A percentile compares a stretch with the other conserved stretches of the same genome.
Evolutionary conservation across 2,113 vertebrate genomes (phyloP).

Genomic region (Engystomops pustulosus): DNA sequence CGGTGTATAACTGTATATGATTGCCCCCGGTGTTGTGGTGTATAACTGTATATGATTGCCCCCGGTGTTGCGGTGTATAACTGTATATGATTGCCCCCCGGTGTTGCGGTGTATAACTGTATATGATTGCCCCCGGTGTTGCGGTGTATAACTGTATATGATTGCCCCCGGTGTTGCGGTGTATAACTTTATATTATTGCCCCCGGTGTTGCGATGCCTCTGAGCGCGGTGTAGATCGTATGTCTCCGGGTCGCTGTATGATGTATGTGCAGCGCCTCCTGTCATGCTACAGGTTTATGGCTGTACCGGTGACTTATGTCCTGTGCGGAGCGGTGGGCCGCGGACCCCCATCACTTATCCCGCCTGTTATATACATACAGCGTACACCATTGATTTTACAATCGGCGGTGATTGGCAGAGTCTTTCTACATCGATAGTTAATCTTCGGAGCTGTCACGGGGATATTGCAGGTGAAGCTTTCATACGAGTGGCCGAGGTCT

Average conservation of each 20-base stretch:
- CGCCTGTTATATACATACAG: neutral
- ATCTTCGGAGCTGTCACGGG: neutral
- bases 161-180: too few species aligned
- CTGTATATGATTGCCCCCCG: too few species aligned
- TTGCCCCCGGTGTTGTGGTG: too few species aligned
- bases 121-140: too few species aligned
- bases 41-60: too few species aligned
- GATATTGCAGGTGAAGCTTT: neutral
- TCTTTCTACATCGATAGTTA: slow-evolving; percentile 3
- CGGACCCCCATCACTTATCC: neutral
- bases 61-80: too few species aligned
- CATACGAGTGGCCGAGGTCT: slow-evolving; percentile 17
- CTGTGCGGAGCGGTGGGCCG: neutral
- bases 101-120: too few species aligned
- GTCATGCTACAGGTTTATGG: neutral
- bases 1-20: too few species aligned
- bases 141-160: too few species aligned
- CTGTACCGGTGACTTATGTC: neutral
- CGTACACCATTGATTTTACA: slow-evolving; percentile 23
- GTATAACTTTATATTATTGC: neutral
- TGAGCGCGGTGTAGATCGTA: too few species aligned
- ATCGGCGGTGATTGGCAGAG: slow-evolving; percentile 29
- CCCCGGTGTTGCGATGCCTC: neutral
- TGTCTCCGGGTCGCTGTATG: too few species aligned
- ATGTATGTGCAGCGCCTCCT: neutral